Conservation (phyloP, 2,113 vertebrate species). For the Pimephales promelas region DNA sequence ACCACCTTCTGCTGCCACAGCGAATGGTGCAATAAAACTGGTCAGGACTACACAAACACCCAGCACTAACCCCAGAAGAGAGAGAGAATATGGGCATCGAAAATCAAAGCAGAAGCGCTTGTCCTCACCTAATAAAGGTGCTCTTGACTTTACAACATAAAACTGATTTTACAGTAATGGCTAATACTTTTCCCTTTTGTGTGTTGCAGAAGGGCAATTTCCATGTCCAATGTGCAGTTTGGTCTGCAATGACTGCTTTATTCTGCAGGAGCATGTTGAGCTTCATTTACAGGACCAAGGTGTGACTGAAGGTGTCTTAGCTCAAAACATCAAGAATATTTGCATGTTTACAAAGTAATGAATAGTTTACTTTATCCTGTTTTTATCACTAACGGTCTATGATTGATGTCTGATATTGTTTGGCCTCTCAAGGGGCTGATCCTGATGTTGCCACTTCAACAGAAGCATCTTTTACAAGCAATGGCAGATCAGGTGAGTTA, state of each 20-base stretch:
- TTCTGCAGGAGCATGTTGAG: conserved; percentile 77
- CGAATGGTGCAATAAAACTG: neutral
- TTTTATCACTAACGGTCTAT: neutral
- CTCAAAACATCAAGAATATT: neutral
- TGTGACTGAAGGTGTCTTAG: conserved; percentile 55
- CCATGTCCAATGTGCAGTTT: conserved; percentile 88
- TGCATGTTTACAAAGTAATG: neutral
- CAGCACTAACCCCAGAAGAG: neutral
- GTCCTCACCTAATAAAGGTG: conserved; percentile 56
- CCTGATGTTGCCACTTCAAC: neutral
- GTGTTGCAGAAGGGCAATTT: conserved; percentile 67
- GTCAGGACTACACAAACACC: neutral
- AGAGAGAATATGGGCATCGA: conserved; percentile 17
- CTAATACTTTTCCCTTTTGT: conserved; percentile 36
- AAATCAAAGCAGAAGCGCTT: conserved; percentile 56
- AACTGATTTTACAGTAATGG: neutral
- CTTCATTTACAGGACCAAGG: conserved; percentile 68
- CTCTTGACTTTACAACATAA: neutral
- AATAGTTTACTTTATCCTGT: neutral
- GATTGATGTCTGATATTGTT: neutral
- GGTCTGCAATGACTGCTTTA: conserved; percentile 67
- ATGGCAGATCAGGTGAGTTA: neutral
- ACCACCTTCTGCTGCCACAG: neutral
- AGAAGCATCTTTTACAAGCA: neutral
- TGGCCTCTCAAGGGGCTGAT: neutral